Conservation (phyloP, 2,797 vertebrate species). For the Oryzias dopingdopingensis region DNA sequence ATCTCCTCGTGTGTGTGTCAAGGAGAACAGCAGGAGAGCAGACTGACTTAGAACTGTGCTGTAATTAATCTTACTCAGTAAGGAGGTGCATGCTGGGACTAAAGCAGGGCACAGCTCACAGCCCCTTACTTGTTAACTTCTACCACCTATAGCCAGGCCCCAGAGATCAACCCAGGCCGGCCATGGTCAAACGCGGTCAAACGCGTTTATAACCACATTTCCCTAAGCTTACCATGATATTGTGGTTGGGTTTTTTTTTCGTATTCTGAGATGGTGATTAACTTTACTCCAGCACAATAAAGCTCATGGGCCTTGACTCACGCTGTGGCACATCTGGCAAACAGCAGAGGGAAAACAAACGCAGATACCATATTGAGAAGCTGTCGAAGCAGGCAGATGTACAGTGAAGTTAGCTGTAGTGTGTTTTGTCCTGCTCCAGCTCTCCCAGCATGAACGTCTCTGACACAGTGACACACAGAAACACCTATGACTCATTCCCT, state of each 20-base stretch:
- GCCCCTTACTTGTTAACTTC: slow-evolving; percentile 66
- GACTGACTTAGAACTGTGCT: slow-evolving; percentile 40
- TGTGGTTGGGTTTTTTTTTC: slow-evolving; percentile 7
- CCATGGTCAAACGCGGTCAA: slow-evolving; percentile 66
- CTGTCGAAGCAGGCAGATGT: slow-evolving; percentile 38
- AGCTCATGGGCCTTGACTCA: slow-evolving; percentile 44
- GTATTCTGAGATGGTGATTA: slow-evolving; percentile 31
- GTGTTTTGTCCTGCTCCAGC: slow-evolving; percentile 37
- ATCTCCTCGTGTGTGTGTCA: slow-evolving; percentile 26
- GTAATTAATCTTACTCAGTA: slow-evolving; percentile 78
- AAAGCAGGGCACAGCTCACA: slow-evolving; percentile 61
- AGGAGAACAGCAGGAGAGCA: slow-evolving; percentile 15
- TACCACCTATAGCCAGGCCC: slow-evolving; percentile 59
- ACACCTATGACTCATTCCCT: slow-evolving; percentile 47
- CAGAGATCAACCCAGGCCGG: slow-evolving; percentile 55
- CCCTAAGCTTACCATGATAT: slow-evolving; percentile 27
- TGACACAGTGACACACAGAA: slow-evolving; percentile 65
- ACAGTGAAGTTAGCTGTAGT: slow-evolving; percentile 26
- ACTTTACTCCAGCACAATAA: slow-evolving; percentile 28
- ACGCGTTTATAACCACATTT: slow-evolving; percentile 51
- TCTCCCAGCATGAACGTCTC: slow-evolving; percentile 45
- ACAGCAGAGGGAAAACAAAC: slow-evolving; percentile 23
- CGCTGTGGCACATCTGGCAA: slow-evolving; percentile 60
- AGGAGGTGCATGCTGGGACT: slow-evolving; percentile 69
- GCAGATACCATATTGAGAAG: slow-evolving; percentile 30